A percentile compares a stretch with the other conserved stretches of the same genome.
Evolutionary conservation across 2,797 vertebrate species (phyloP).

Genomic region (Oceanodroma leucorhoa): DNA sequence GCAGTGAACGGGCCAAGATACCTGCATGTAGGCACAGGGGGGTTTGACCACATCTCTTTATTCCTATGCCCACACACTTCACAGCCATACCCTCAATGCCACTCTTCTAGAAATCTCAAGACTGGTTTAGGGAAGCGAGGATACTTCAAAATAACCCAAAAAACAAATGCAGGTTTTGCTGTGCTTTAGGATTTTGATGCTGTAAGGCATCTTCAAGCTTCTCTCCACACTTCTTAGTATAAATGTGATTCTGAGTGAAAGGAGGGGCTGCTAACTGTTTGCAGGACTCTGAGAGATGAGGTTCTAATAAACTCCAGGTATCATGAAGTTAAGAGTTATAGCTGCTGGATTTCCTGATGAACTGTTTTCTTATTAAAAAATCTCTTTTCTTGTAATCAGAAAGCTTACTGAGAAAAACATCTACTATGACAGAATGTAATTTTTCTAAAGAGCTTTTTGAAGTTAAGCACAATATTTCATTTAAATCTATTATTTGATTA

Average conservation of each 20-base stretch:
- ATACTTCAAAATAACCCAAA: neutral
- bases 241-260: neutral
- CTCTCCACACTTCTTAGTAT: neutral
- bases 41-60: neutral
- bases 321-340: neutral
- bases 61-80: neutral
- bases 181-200: neutral
- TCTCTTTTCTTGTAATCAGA: neutral
- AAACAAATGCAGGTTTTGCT: neutral
- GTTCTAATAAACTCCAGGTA: neutral
- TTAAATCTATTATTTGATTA: neutral
- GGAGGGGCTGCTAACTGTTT: neutral
- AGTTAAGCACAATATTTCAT: neutral
- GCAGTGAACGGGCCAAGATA: neutral
- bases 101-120: neutral
- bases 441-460: neutral
- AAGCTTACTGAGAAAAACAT: neutral
- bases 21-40: neutral
- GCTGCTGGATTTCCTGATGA: neutral
- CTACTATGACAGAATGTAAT: neutral
- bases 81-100: neutral
- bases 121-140: neutral
- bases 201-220: neutral
- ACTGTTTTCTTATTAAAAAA: neutral
- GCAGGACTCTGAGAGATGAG: neutral